These are phyloP conservation scores for Thyatira batis DNA, from an alignment of 2,888 invertebrate genomes.

Conservation along the genomic window DNA sequence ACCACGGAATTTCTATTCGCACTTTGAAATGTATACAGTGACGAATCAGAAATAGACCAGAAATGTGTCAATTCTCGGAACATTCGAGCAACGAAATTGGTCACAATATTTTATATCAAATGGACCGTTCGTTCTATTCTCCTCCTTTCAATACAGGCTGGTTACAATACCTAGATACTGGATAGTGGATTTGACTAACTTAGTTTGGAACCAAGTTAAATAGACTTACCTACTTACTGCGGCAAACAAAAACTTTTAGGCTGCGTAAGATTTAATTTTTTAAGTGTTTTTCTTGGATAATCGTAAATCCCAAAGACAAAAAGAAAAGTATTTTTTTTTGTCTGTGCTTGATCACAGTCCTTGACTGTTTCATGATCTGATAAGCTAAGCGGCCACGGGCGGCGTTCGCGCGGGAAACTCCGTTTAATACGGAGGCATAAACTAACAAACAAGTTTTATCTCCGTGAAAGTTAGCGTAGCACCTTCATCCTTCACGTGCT, in stretches of 20 bases:
- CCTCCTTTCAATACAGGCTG: neutral
- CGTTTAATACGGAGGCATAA: constrained; percentile 53
- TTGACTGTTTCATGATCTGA: constrained; percentile 45
- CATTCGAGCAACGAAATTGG: neutral
- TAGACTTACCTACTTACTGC: constrained; percentile 19
- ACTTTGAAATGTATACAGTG: constrained; percentile 34
- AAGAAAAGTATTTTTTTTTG: constrained; percentile 26
- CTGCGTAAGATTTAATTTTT: constrained; percentile 12
- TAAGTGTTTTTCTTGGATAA: constrained; percentile 18
- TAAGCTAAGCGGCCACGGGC: constrained; percentile 38
- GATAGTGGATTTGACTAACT: neutral
- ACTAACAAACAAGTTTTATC: constrained; percentile 79
- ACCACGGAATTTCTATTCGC: constrained; percentile 58
- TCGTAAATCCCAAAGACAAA: constrained; percentile 23
- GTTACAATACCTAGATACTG: neutral
- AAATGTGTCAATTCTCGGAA: constrained; percentile 2
- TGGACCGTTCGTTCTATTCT: neutral
- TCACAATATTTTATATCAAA: neutral
- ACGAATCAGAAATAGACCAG: constrained; percentile 20
- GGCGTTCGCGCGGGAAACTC: constrained; percentile 37
- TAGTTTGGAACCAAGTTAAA: constrained; percentile 16
- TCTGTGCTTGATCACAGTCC: constrained; percentile 26
- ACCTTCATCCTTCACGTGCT: constrained; percentile 77
- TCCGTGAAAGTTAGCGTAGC: constrained; percentile 63
- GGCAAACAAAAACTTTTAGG: neutral